Evolutionary conservation across 2,113 vertebrate species (phyloP).

Genomic region (Tinamus guttatus): DNA sequence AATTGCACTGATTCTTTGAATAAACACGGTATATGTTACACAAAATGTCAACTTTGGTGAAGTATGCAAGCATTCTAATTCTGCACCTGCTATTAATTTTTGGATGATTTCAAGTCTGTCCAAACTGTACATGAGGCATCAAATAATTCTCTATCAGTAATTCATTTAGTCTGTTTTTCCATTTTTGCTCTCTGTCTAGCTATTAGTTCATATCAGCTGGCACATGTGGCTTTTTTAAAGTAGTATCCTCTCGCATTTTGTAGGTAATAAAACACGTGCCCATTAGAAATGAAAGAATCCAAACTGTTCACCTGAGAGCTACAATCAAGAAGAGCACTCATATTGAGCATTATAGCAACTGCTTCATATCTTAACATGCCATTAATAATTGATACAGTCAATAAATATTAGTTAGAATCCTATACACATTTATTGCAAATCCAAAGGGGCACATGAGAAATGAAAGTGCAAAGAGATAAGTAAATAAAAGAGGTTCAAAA

Average conservation of each 20-base stretch:
- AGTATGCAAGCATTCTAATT: background rate
- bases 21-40: background rate
- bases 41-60: background rate
- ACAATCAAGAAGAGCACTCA: background rate
- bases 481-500: background rate
- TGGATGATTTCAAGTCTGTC: background rate
- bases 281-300: background rate
- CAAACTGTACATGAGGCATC: background rate
- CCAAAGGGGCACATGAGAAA: background rate
- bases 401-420: background rate
- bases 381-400: background rate
- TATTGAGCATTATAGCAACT: background rate
- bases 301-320: background rate
- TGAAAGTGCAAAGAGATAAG: background rate
- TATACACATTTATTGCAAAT: background rate
- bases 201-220: background rate
- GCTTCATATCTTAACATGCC: background rate
- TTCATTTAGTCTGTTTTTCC: background rate
- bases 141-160: background rate
- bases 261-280: background rate
- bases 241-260: background rate
- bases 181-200: background rate
- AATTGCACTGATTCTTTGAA: background rate
- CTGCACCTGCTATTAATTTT: background rate
- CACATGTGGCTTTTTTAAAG: background rate